Base-by-base conservation (phyloP, 2,888 invertebrate species). In the Proisotoma minuta region DNA sequence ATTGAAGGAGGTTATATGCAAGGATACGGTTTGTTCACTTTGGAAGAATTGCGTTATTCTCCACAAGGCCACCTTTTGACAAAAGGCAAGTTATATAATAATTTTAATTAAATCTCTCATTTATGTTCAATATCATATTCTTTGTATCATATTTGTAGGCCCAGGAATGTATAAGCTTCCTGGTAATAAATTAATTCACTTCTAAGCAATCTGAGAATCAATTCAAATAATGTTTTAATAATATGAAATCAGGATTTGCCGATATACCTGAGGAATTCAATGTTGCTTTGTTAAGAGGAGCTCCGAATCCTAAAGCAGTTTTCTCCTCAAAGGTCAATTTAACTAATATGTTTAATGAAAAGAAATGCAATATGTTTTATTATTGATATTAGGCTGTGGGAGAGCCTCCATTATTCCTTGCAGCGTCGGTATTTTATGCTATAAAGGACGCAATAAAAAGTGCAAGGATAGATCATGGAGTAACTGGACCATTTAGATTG, bases 121-220 rank as follows among this genome's bases (percentile, higher is more conserved):
- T 12, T 12, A 22, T 34, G 34, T 10, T n/a, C 8, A 34, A 34
- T 34, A 34, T 34, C 8, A 10, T 34, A 34, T 18, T 28, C 72
- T 72, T 56, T 75, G 81, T 81, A 78, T 81, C n/a, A n/a, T n/a
- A n/a, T n/a, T n/a, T n/a, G n/a, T n/a, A n/a, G n/a, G n/a, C 2
- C 96, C 96, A 2, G 94, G 95, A 27, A 87, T 87, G 62, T 97
- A 97, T 76, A 97, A 97, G 80, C 84, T 97, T 54, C 97, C 97
- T 10, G 91, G 57, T 34, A 34, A 47, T 18, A n/a, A 47, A n/a
- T 15, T 47, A 20, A 8, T n/a, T 47, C n/a, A 18, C 20, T n/a
- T 47, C 5, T 34, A 34, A 34, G 34, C 15, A 10, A 34, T 34
- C 8, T 34, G 15, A 34, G 34, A 34, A 10, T 3, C 10, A 56